These are phyloP conservation scores for Campaea margaritaria DNA, from an alignment of 2,888 invertebrate species.

Conservation along the genomic window DNA sequence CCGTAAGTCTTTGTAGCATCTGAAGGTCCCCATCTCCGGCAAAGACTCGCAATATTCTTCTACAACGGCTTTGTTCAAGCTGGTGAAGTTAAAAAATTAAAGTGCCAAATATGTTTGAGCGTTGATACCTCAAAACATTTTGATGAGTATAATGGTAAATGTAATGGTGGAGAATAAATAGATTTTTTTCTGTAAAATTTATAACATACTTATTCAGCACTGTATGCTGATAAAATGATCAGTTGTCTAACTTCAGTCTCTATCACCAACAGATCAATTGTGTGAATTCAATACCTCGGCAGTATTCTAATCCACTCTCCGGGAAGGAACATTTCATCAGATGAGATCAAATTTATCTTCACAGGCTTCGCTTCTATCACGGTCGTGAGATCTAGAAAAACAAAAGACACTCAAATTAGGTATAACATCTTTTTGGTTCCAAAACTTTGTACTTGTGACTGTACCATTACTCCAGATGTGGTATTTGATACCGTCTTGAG, in stretches of 20 bases:
- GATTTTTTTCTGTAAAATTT: too few relatives aligned
- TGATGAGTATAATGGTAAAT: too few relatives aligned
- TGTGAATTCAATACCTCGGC: constrained; percentile 60
- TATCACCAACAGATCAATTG: too few relatives aligned
- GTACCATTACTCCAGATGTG: constrained; percentile 56
- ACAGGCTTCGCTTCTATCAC: constrained; percentile 62
- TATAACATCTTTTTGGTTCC: too few relatives aligned
- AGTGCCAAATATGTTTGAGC: too few relatives aligned
- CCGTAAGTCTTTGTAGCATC: constrained; percentile 76
- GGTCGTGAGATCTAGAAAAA: constrained; percentile 51
- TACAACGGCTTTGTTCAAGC: constrained; percentile 71
- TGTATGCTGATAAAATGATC: too few relatives aligned
- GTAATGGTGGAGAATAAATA: too few relatives aligned
- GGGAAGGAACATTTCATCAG: constrained; percentile 54
- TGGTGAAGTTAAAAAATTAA: background rate
- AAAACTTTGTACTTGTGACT: background rate
- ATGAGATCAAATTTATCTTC: constrained; percentile 64
- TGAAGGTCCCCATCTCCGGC: constrained; percentile 64
- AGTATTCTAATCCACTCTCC: constrained; percentile 73
- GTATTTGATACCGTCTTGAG: constrained; percentile 68
- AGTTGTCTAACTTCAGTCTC: too few relatives aligned
- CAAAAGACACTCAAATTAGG: background rate
- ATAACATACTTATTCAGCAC: too few relatives aligned
- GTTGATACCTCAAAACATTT: too few relatives aligned
- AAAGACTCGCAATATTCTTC: constrained; percentile 60